Evolutionary conservation across 2,888 invertebrate species (phyloP).

Genomic region (Ophonus ardosiacus): DNA sequence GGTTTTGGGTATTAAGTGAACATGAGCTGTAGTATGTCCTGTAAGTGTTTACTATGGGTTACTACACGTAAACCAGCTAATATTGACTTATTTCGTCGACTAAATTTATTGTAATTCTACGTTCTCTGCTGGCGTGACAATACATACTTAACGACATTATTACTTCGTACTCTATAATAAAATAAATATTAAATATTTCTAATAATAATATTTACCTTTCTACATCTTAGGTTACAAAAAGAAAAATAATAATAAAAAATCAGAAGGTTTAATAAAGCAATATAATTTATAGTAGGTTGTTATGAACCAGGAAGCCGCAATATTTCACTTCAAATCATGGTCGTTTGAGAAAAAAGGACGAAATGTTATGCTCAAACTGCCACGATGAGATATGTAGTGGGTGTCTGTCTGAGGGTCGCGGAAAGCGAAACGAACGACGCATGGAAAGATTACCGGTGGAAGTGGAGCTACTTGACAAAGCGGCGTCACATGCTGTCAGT

Average conservation of each 20-base stretch:
- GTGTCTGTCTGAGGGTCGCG: background rate
- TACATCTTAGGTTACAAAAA: background rate
- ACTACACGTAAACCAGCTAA: too few relatives aligned
- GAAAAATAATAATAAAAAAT: constrained; percentile 25
- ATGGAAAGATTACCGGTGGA: constrained; percentile 6
- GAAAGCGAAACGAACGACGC: constrained; percentile 1
- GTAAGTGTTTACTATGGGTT: too few relatives aligned
- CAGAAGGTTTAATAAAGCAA: constrained; percentile 23
- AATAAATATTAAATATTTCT: background rate
- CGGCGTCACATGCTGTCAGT: background rate
- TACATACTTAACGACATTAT: too few relatives aligned
- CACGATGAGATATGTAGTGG: constrained; percentile 40
- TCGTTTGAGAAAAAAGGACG: constrained; percentile 48
- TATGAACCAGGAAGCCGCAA: constrained; percentile 38
- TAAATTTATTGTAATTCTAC: too few relatives aligned
- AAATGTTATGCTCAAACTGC: constrained; percentile 20
- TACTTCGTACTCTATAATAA: too few relatives aligned
- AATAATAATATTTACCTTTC: background rate
- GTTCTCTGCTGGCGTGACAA: too few relatives aligned
- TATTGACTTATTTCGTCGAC: too few relatives aligned
- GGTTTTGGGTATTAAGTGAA: too few relatives aligned
- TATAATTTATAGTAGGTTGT: constrained; percentile 32
- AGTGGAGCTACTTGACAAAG: background rate
- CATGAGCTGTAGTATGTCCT: too few relatives aligned
- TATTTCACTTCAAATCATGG: constrained; percentile 46